Percentiles rank a stretch among this genome's conserved stretches.
Conservation (phyloP, 2,888 invertebrate genomes). For the Xestobium rufovillosum region DNA sequence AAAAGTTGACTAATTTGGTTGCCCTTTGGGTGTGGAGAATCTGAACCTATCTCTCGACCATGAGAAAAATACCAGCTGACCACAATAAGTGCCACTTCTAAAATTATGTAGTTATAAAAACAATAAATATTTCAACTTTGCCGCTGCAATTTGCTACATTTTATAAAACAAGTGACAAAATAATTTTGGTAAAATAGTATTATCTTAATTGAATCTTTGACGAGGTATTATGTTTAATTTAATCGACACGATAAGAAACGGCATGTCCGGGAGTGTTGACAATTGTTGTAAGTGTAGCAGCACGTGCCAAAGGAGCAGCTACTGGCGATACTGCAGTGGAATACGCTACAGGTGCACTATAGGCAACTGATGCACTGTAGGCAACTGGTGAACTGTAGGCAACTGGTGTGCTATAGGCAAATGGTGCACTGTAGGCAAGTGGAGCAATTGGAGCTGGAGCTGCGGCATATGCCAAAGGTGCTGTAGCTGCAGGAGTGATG, state of each 20-base stretch:
- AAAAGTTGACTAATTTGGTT: constrained; percentile 17
- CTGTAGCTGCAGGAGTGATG: constrained; percentile 1
- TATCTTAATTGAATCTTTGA: too few relatives aligned
- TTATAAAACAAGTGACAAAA: too few relatives aligned
- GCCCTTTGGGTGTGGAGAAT: constrained; percentile 17
- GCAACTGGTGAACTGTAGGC: constrained; percentile 33
- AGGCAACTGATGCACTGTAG: constrained; percentile 31
- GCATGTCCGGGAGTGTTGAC: constrained; percentile 43
- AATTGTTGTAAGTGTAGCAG: constrained; percentile 31
- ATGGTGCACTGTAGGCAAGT: constrained; percentile 15
- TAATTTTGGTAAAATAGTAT: too few relatives aligned
- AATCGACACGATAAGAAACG: constrained; percentile 39
- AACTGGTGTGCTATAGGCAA: constrained; percentile 28
- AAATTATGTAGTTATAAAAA: too few relatives aligned
- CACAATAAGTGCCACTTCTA: too few relatives aligned
- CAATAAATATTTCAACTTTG: too few relatives aligned
- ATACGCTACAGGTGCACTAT: constrained; percentile 11
- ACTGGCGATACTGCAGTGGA: constrained; percentile 19
- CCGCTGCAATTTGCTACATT: too few relatives aligned
- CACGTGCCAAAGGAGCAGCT: constrained; percentile 28
- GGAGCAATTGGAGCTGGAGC: constrained; percentile 4
- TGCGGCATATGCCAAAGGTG: not conserved
- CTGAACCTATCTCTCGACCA: constrained; percentile 22
- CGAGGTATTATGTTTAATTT: too few relatives aligned
- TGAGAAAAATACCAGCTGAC: constrained; percentile 8